Evolutionary conservation across 2,113 vertebrate genomes (phyloP).

Genomic region (Peucedramus taeniatus): DNA sequence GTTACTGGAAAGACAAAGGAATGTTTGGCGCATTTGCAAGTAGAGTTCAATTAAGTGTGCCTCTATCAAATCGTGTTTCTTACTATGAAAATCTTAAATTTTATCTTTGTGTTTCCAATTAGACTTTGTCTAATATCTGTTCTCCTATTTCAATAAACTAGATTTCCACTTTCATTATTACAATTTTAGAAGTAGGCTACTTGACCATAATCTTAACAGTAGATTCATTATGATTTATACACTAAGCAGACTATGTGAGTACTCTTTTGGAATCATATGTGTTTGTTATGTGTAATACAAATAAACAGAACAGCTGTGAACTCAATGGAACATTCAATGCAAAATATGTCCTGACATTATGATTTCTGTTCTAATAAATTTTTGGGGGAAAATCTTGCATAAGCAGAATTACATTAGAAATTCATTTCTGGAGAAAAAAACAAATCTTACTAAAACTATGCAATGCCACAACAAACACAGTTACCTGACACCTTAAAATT

Average conservation of each 20-base stretch:
- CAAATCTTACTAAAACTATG: neutral
- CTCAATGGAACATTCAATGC: neutral
- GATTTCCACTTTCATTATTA: neutral
- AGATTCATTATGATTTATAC: neutral
- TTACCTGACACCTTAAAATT: neutral
- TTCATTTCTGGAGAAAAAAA: neutral
- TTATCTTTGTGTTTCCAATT: neutral
- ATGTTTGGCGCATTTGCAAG: neutral
- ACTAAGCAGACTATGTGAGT: neutral
- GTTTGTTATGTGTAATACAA: neutral
- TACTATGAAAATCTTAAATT: neutral
- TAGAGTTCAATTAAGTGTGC: neutral
- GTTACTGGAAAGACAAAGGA: neutral
- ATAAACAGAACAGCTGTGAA: neutral
- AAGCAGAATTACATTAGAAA: neutral
- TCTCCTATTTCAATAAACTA: neutral
- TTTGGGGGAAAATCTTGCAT: neutral
- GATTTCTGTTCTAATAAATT: neutral
- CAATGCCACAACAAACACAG: neutral
- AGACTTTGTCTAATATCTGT: neutral
- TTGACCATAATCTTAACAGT: neutral
- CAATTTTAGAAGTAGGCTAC: neutral
- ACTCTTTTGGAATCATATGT: neutral
- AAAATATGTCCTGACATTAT: neutral
- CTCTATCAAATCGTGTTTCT: neutral